Conservation (phyloP, 2,797 vertebrate genomes). For the Gambelia wislizenii region DNA sequence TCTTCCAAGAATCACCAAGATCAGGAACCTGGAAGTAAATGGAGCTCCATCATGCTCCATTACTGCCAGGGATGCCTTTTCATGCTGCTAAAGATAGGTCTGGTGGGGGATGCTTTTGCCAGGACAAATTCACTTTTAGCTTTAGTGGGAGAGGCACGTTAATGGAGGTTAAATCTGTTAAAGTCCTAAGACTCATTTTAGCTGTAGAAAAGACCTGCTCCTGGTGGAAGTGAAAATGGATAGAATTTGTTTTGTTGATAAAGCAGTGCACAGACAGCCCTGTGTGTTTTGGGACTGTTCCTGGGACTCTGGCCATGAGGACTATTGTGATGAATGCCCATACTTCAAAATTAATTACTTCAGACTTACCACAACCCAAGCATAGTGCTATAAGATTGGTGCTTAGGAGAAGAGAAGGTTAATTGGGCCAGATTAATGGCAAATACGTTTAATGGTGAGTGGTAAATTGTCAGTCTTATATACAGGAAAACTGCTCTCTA, state of each 20-base stretch:
- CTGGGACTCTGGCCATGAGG: background rate
- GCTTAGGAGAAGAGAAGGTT: background rate
- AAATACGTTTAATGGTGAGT: background rate
- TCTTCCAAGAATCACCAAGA: too few relatives aligned
- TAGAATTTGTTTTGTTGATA: background rate
- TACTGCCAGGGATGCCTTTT: too few relatives aligned
- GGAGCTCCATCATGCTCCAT: too few relatives aligned
- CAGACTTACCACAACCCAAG: too few relatives aligned
- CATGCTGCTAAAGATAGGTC: too few relatives aligned
- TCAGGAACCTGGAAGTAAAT: too few relatives aligned
- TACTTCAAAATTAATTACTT: background rate
- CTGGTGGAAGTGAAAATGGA: background rate
- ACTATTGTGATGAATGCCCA: background rate
- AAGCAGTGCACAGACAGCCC: too few relatives aligned
- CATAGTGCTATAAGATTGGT: background rate
- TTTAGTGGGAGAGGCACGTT: too few relatives aligned
- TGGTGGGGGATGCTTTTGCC: too few relatives aligned
- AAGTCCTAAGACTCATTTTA: background rate
- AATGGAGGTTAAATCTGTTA: too few relatives aligned
- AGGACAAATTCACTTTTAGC: too few relatives aligned
- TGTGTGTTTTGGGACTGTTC: background rate
- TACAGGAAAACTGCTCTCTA: background rate
- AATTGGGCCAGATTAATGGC: background rate
- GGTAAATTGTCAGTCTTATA: background rate
- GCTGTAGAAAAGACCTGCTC: background rate